Evolutionary conservation across 2,888 invertebrate species (phyloP), one percentile per base, ranked within the genome.

Genomic region (Prosapia bicincta): DNA sequence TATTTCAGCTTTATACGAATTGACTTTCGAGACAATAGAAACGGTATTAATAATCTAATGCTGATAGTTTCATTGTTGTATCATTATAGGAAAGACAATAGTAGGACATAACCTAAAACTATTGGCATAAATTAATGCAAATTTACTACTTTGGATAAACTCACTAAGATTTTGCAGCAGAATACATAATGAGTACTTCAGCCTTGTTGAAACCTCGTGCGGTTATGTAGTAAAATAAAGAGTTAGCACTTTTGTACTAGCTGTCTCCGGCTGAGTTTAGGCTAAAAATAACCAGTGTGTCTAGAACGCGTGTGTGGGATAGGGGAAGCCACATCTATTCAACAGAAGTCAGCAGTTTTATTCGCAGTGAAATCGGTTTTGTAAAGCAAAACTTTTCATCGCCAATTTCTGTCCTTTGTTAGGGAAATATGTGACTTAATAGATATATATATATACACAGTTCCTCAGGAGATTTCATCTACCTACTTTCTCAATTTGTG

Each of bases 231-330:
- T 54, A 54, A 20, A 20, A 54, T n/a, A 74, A 74, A 43, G 26
- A 69, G 65, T 69, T 69, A 65, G 66, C 65, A 69, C 32, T 74
- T 74, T 74, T 69, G 65, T 69, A 74, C 74, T 74, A 65, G 74
- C 74, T 74, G 74, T 74, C 74, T 74, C 74, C 65, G 74, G 74
- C 69, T 74, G 74, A 74, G 74, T 74, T 74, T 69, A 30, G 69
- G 74, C 74, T 74, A 74, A 74, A 74, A 74, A 74, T 74, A 74
- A 69, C 74, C 43, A 74, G 74, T 74, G 69, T 69, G 74, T 74
- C 74, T 74, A 69, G 43, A 69, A 69, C 28, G 69, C 69, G 74
- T 74, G 69, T 74, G 43, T 43, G 74, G 65, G 69, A 28, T 54
- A 73, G 26, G 74, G 65, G 74, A 74, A 74, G 69, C 69, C 69